Evolutionary conservation across 1,140 invertebrate genomes (phyloP), one percentile per base, ranked within the genome.

Genomic region (Bathynomus jamesi): DNA sequence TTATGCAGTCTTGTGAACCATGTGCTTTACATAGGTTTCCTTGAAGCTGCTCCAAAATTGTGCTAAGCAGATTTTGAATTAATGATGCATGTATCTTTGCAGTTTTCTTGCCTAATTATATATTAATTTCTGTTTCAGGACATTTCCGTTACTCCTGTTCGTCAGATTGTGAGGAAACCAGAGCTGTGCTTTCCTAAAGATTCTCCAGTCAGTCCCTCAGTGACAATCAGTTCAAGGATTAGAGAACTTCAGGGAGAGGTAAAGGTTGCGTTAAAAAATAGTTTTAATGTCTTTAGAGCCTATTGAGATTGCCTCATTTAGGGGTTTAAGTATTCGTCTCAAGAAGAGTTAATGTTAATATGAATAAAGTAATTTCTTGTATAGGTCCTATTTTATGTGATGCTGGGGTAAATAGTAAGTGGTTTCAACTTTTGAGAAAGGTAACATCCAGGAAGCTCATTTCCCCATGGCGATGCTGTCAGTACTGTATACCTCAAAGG

Each of bases 181-280:
- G 78, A 76, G 24, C 46, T 76, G 17, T 28, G 70, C 21, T 73
- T 65, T 63, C 68, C 70, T 28, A 69, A 53, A n/a, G 62, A 64
- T 46, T 69, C 71, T 17, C 21, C 65, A 13, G 70, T 62, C 25
- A 76, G 77, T 46, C 73, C 71, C 7, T 75, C 75, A 17, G 71
- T 78, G 8, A 65, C 70, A 27, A 78, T 81, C 8, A 79, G 78
- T 24, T 78, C 79, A 27, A 69, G 66, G 31, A 79, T 79, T 29
- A 76, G 72, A 61, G 78, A 79, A 69, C 66, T 79, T n/a, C 76
- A 76, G 25, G 76, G 78, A 28, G 78, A 78, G 72, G 79, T 81
- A 70, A 61, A 68, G 21, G 21, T 64, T 7, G n/a, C n/a, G n/a
- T n/a, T n/a, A n/a, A n/a, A n/a, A n/a, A n/a, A n/a, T n/a, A n/a